Evolutionary conservation across 2,113 vertebrate species (phyloP).

Genomic region (Smithornis capensis): DNA sequence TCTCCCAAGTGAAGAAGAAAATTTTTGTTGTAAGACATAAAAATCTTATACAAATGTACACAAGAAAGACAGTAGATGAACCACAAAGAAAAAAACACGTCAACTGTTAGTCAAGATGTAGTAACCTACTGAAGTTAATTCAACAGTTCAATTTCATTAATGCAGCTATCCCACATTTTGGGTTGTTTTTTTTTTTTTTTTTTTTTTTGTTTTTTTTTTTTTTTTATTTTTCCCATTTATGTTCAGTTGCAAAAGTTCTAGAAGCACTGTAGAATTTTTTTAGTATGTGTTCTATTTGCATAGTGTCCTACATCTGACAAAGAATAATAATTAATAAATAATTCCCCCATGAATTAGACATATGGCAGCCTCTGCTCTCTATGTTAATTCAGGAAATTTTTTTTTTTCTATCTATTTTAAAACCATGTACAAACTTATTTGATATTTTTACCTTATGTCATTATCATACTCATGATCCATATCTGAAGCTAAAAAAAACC

Average conservation of each 20-base stretch:
- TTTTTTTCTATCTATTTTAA: not conserved
- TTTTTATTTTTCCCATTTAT: not conserved
- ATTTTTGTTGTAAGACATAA: not conserved
- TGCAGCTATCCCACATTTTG: not conserved
- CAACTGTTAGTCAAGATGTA: not conserved
- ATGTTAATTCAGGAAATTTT: not conserved
- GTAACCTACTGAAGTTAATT: not conserved
- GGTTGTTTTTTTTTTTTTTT: not conserved
- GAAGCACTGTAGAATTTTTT: not conserved
- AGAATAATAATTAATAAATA: no score
- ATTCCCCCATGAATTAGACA: not conserved
- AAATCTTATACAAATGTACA: not conserved
- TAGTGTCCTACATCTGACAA: not conserved
- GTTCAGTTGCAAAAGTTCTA: not conserved
- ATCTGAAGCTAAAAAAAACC: not conserved
- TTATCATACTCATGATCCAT: not conserved
- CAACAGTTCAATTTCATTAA: not conserved
- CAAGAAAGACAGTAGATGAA: not conserved
- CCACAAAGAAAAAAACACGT: not conserved
- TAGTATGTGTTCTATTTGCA: not conserved
- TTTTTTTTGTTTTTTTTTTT: not conserved
- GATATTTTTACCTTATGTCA: not conserved
- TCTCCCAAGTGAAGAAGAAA: not conserved
- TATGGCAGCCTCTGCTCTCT: rapidly evolving
- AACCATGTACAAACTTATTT: not conserved